These are phyloP conservation scores for Heterochromis multidens DNA, from an alignment of 2,113 vertebrate species.

Conservation along the genomic window DNA sequence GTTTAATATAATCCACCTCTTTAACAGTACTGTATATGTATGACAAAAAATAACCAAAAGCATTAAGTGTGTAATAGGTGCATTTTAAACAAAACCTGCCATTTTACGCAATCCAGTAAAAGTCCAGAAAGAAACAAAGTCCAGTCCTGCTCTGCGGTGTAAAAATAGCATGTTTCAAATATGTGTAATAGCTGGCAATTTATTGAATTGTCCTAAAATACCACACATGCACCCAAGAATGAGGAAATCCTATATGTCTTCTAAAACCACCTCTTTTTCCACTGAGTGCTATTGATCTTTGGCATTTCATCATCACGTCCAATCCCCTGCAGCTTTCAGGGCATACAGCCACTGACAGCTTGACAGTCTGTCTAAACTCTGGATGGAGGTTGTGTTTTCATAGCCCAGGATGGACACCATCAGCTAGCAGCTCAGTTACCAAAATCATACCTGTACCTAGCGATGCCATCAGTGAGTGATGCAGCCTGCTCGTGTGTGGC, in stretches of 20 bases:
- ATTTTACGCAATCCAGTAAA: neutral
- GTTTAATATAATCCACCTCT: neutral
- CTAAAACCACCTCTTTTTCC: constrained; percentile 22
- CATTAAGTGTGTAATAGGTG: neutral
- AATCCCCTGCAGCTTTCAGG: constrained; percentile 41
- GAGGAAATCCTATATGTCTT: constrained; percentile 6
- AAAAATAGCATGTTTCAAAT: neutral
- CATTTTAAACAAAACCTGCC: neutral
- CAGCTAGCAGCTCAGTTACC: constrained; percentile 46
- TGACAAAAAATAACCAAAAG: neutral
- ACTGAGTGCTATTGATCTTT: constrained; percentile 52
- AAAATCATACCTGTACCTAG: neutral
- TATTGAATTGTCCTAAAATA: neutral
- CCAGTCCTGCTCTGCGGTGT: neutral
- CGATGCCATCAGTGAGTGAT: neutral
- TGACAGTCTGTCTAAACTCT: constrained; percentile 72
- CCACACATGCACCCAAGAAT: constrained; percentile 7
- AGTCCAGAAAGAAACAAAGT: no score
- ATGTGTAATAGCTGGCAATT: neutral
- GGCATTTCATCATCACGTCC: constrained; percentile 41
- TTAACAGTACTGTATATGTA: neutral
- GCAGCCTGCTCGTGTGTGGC: neutral
- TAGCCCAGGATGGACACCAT: constrained; percentile 31
- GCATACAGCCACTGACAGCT: constrained; percentile 61
- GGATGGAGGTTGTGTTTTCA: constrained; percentile 62